Evolutionary conservation across 2,113 vertebrate genomes (phyloP), one percentile per base, ranked within the genome.

Genomic region (Alexandromys fortis): DNA sequence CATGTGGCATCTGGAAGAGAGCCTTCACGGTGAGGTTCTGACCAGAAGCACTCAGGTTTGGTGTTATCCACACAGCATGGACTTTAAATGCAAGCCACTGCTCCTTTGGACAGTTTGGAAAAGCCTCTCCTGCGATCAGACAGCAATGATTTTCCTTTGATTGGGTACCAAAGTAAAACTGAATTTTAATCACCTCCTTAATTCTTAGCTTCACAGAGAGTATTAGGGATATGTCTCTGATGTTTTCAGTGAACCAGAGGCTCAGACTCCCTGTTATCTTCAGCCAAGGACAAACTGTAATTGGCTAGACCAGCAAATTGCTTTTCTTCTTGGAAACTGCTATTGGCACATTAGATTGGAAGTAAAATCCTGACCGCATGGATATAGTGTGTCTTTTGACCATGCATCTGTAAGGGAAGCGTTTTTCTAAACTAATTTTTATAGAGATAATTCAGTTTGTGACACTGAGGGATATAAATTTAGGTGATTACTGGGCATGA

Each of bases 391-490:
- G 92, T 90, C 49, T 77, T 92, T 95, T 96, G 55, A 67, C 88
- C 28, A 76, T 92, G 95, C 81, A 94, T 93, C 96, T 94, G 22
- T 96, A 97, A 97, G 89, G 30, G 77, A 98, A 96, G 97, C 97
- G 94, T 91, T 98, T 97, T 98, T 97, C 97, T 98, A 93, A 98
- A 96, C 98, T 96, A 98, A 98, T 97, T 98, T 98, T 98, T 97
- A 90, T 95, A 85, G 96, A 97, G 96, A 98, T 93, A 96, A 98
- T 96, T 92, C 90, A 87, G 79, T 96, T 97, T 96, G 91, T 92
- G 95, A 92, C 97, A 86, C 91, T 79, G 63, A 97, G 52, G 92
- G 13, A 86, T 75, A 98, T 97, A 96, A 96, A 98, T 94, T 92
- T 97, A 45, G 35, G 83, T 90, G 79, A 96, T 97, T 93, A 79